Conservation (phyloP, 2,888 invertebrate species). For the Adineta ricciae region DNA sequence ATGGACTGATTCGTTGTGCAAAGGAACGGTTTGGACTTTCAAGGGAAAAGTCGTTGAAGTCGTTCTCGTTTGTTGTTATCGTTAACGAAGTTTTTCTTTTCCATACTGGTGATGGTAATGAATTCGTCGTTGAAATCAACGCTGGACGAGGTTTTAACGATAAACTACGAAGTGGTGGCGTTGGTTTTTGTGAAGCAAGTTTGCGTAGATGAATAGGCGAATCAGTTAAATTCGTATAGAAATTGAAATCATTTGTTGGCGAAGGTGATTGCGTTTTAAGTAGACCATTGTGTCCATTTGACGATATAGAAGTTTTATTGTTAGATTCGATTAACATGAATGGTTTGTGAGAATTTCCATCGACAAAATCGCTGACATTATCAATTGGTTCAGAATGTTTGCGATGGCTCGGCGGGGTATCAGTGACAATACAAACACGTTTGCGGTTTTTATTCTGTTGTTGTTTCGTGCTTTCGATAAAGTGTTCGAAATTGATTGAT, state of each 20-base stretch:
- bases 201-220: background rate
- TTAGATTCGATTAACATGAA: background rate
- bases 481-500: constrained; percentile 46
- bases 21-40: constrained; percentile 5
- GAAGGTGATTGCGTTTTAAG: background rate
- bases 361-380: constrained; percentile 18
- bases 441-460: background rate
- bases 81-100: constrained; percentile 47
- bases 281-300: constrained; percentile 3
- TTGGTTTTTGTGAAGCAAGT: constrained; percentile 28
- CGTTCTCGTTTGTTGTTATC: constrained; percentile 39
- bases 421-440: constrained; percentile 11
- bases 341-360: background rate
- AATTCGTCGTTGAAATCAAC: constrained; percentile 66
- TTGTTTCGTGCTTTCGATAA: constrained; percentile 42
- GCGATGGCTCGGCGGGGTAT: background rate
- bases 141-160: constrained; percentile 53
- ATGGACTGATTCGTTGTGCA: background rate
- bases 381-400: background rate
- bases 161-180: constrained; percentile 28
- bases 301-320: background rate
- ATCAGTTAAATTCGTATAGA: constrained; percentile 10
- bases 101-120: constrained; percentile 51
- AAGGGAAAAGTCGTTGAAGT: constrained; percentile 39
- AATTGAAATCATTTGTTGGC: background rate